Conservation (phyloP, 1,140 invertebrate genomes). For the Listronotus bonariensis region DNA sequence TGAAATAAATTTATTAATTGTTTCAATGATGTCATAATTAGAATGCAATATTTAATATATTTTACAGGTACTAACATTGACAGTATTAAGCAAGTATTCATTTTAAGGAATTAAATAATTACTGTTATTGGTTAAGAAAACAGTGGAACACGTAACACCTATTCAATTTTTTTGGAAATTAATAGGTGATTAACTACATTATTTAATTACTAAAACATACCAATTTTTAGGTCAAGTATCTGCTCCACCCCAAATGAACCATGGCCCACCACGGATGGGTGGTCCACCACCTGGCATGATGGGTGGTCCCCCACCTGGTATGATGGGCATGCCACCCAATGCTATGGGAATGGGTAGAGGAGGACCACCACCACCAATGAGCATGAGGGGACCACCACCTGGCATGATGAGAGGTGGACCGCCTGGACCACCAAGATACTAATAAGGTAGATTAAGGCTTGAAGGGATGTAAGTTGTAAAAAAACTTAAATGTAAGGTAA, state of each 20-base stretch:
- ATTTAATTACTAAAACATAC: too few relatives aligned
- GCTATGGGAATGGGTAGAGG: constrained; percentile 70
- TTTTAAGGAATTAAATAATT: not conserved
- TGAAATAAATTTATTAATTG: too few relatives aligned
- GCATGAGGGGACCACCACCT: constrained; percentile 76
- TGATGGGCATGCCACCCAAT: constrained; percentile 75
- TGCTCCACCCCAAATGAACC: constrained; percentile 79
- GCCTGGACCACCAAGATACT: constrained; percentile 55
- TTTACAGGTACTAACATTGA: too few relatives aligned
- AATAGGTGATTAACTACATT: too few relatives aligned
- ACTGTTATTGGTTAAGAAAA: too few relatives aligned
- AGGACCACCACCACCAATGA: constrained; percentile 67
- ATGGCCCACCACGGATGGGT: constrained; percentile 72
- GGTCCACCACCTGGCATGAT: constrained; percentile 81
- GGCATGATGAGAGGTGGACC: constrained; percentile 77
- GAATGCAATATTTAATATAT: too few relatives aligned
- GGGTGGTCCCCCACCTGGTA: constrained; percentile 63
- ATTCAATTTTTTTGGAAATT: too few relatives aligned
- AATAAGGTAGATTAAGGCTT: constrained; percentile 6
- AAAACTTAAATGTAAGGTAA: too few relatives aligned
- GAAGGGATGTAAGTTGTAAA: constrained; percentile 6
- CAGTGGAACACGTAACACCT: too few relatives aligned
- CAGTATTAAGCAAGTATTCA: not conserved
- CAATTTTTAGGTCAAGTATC: constrained; percentile 62
- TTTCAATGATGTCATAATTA: too few relatives aligned